These are phyloP conservation scores for Leucozona laternaria DNA, from an alignment of 2,888 invertebrate genomes.

Conservation along the genomic window DNA sequence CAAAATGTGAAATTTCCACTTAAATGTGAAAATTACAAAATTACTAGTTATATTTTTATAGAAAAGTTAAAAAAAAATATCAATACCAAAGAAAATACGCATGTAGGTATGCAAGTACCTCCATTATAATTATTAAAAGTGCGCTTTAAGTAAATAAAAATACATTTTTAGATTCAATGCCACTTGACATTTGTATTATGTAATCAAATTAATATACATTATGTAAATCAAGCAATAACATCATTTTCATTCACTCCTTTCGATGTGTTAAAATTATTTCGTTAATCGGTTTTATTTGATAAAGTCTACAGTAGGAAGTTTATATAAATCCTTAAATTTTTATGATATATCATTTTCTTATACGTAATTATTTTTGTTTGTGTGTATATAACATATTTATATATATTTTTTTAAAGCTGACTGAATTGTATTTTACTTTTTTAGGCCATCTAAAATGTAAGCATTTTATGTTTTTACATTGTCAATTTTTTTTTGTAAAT, in stretches of 20 bases:
- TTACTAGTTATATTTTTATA: background rate
- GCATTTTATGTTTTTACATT: slow-evolving; percentile 32
- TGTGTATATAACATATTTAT: slow-evolving; percentile 37
- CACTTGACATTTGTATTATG: background rate
- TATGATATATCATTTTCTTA: background rate
- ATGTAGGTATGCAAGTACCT: background rate
- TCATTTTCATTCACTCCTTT: slow-evolving; percentile 14
- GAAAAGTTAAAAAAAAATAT: no score
- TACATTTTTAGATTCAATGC: background rate
- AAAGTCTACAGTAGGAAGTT: slow-evolving; percentile 3
- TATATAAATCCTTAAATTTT: background rate
- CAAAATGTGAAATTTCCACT: slow-evolving; percentile 8
- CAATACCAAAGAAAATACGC: background rate
- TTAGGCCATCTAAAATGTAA: slow-evolving; percentile 14
- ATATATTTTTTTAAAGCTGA: slow-evolving; percentile 60
- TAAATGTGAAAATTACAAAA: slow-evolving; percentile 2
- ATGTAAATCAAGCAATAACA: background rate
- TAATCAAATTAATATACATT: background rate
- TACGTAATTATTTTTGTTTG: slow-evolving; percentile 22
- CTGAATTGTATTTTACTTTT: slow-evolving; percentile 38
- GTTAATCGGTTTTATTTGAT: background rate
- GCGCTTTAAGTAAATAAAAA: background rate
- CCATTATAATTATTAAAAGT: background rate
- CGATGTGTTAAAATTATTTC: slow-evolving; percentile 13
- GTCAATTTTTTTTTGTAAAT: background rate